Percentiles rank a stretch among this genome's conserved stretches.
Conservation (phyloP, 2,888 invertebrate genomes). For the Trachelus troglodyta region DNA sequence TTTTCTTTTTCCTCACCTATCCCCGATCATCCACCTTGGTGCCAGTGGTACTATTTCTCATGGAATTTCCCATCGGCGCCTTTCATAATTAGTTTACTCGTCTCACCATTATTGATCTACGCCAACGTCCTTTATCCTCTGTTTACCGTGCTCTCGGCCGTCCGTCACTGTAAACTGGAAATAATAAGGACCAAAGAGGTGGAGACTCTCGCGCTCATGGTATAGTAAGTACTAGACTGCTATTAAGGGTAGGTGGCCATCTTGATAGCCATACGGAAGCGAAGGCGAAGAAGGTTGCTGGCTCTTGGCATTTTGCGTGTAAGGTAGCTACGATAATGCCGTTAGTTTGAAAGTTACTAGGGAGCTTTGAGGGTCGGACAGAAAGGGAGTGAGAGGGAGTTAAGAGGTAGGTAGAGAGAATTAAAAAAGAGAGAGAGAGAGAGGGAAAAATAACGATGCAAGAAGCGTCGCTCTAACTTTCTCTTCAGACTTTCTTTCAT, state of each 20-base stretch:
- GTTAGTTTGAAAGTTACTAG: neutral
- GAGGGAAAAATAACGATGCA: neutral
- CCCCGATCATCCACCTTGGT: neutral
- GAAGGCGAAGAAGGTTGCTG: neutral
- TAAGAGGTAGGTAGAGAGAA: neutral
- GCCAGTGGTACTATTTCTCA: neutral
- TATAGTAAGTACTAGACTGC: neutral
- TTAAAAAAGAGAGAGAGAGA: neutral
- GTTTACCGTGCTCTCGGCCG: neutral
- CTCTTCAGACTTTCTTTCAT: neutral
- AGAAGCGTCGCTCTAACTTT: neutral
- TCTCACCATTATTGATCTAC: neutral
- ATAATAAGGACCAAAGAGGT: neutral
- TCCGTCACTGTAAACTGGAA: neutral
- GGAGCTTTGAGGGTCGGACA: neutral
- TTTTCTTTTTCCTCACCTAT: neutral
- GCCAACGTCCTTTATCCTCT: neutral
- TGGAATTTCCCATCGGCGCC: neutral
- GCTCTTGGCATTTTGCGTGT: neutral
- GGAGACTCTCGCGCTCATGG: neutral
- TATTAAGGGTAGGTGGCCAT: neutral
- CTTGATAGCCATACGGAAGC: neutral
- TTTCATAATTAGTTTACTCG: neutral
- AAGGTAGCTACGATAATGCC: neutral
- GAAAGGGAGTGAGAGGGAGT: neutral